Percentiles rank a stretch among this genome's conserved stretches.
Conservation (phyloP, 2,113 vertebrate species). For the Hemiprocne comata region DNA sequence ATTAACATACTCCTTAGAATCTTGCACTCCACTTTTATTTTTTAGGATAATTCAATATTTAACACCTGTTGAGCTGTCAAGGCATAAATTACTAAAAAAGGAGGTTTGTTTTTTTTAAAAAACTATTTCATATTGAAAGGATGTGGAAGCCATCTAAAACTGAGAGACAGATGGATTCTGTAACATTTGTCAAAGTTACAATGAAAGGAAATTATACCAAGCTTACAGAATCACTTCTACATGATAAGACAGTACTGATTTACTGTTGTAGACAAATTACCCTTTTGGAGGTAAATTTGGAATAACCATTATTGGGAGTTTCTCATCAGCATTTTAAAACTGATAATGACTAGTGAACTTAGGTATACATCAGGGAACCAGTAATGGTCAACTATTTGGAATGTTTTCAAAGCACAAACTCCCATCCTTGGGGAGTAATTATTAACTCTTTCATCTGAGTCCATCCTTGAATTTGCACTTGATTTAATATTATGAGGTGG, state of each 20-base stretch:
- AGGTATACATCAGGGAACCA: too few relatives aligned
- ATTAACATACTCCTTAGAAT: not conserved
- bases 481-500: not conserved
- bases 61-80: not conserved
- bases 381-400: too few relatives aligned
- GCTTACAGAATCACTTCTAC: not conserved
- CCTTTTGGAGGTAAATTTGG: not conserved
- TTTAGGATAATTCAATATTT: not conserved
- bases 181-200: not conserved
- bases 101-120: not conserved
- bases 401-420: not conserved
- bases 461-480: not conserved
- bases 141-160: not conserved
- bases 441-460: not conserved
- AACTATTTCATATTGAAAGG: not conserved
- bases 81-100: not conserved
- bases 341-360: not conserved
- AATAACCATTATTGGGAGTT: not conserved
- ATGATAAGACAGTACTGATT: not conserved
- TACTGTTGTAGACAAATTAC: not conserved
- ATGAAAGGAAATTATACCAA: not conserved
- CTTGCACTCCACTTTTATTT: not conserved
- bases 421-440: not conserved
- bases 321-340: not conserved
- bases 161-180: not conserved